phyloP scores from a whole-genome alignment of 2,888 invertebrate genomes.

The Synergus laeviventris region DNA sequence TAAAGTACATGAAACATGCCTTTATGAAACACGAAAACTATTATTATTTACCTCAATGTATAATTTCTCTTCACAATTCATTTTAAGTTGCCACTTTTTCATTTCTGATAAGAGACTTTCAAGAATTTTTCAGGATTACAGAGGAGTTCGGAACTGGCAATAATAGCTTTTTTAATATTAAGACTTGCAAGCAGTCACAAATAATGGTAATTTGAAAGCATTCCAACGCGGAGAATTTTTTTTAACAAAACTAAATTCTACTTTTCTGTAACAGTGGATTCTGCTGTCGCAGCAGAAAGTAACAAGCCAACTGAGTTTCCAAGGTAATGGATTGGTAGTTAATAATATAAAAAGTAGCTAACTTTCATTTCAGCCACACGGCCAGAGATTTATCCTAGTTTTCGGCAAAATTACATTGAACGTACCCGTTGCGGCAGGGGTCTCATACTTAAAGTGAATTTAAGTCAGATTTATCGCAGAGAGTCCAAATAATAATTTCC shows the following conservation, averaged over 20 bases:
- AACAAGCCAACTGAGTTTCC: not conserved
- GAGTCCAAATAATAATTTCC: slow-evolving; percentile 33
- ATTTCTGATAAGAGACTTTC: too few relatives aligned
- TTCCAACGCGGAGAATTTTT: not conserved
- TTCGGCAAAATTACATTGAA: slow-evolving; percentile 30
- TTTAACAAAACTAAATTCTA: not conserved
- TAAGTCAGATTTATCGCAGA: slow-evolving; percentile 34
- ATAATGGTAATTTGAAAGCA: not conserved
- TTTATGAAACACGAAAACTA: not conserved
- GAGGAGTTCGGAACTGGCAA: too few relatives aligned
- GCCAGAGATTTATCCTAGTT: slow-evolving; percentile 26
- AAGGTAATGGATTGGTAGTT: slow-evolving; percentile 16
- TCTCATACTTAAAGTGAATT: slow-evolving; percentile 19
- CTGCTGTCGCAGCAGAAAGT: not conserved
- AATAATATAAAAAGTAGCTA: slow-evolving; percentile 2
- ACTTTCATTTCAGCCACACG: slow-evolving; percentile 17
- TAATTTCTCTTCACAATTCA: too few relatives aligned
- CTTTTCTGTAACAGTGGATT: not conserved
- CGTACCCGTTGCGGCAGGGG: slow-evolving; percentile 1
- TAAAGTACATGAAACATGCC: not conserved
- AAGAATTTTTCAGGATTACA: too few relatives aligned
- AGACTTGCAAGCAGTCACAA: not conserved
- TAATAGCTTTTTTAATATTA: not conserved
- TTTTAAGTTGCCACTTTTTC: too few relatives aligned
- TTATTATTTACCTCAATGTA: not conserved